phyloP scores from a whole-genome alignment of 2,113 vertebrate species.

The Recurvirostra avosetta region DNA sequence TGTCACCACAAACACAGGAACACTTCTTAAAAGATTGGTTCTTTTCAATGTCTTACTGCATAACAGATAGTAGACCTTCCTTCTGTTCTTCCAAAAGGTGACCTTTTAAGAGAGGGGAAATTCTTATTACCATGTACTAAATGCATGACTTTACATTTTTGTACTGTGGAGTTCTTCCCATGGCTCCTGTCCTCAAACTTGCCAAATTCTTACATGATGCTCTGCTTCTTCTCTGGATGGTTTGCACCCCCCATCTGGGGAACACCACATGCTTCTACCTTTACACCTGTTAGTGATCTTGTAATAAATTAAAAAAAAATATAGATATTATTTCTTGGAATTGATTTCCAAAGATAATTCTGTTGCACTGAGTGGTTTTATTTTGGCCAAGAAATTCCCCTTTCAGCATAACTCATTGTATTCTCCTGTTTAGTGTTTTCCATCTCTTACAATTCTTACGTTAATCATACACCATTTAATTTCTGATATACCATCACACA shows the following conservation, averaged over 20 bases:
- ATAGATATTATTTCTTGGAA: not conserved
- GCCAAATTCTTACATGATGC: not conserved
- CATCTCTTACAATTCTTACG: not conserved
- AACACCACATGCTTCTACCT: not conserved
- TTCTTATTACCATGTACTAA: not conserved
- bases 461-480: not conserved
- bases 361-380: not conserved
- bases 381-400: not conserved
- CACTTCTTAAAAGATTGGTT: not conserved
- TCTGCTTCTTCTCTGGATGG: not conserved
- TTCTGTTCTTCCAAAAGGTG: not conserved
- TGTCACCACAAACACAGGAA: not conserved
- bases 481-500: not conserved
- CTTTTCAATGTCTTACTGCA: not conserved
- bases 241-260: accelerated
- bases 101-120: not conserved
- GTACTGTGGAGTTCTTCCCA: accelerated
- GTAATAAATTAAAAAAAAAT: not conserved
- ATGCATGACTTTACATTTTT: not conserved
- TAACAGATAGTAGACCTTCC: not conserved
- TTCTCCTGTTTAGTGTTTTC: not conserved
- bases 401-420: not conserved
- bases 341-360: not conserved
- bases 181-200: not conserved
- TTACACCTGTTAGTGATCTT: not conserved